Conservation (phyloP, 2,797 vertebrate genomes). For the Pempheris klunzingeri region DNA sequence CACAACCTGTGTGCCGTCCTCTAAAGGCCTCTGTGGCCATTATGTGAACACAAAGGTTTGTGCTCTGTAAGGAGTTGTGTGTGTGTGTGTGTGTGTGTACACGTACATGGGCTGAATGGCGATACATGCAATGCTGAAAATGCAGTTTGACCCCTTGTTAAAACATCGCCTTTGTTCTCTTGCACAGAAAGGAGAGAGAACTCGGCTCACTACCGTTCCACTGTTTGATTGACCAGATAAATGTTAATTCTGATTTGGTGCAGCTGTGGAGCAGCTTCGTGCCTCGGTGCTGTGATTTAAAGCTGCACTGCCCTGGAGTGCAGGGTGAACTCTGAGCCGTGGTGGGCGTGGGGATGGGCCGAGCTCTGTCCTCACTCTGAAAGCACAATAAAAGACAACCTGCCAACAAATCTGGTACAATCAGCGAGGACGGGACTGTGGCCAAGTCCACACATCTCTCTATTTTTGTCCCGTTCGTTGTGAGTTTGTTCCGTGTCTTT, state of each 20-base stretch:
- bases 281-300: constrained; percentile 44
- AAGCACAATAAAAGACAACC: constrained; percentile 73
- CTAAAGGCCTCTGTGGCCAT: constrained; percentile 68
- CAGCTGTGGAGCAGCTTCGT: constrained; percentile 43
- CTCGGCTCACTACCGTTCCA: constrained; percentile 41
- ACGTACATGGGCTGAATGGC: constrained; percentile 56
- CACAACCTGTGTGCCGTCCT: constrained; percentile 63
- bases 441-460: no score
- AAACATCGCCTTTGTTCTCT: constrained; percentile 56
- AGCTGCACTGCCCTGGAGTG: constrained; percentile 27
- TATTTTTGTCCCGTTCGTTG: no score
- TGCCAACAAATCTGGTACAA: constrained; percentile 68
- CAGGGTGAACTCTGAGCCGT: constrained; percentile 50
- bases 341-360: constrained; percentile 75
- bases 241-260: constrained; percentile 43
- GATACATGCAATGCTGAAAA: constrained; percentile 68
- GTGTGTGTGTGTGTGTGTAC: no score
- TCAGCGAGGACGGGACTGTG: constrained; percentile 38
- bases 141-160: constrained; percentile 66
- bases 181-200: constrained; percentile 33
- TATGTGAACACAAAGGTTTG: constrained; percentile 80
- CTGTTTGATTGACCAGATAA: constrained; percentile 43
- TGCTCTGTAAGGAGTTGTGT: constrained; percentile 67
- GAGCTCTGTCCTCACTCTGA: constrained; percentile 73
- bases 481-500: no score